These are phyloP conservation scores for Pangasius djambal DNA, from an alignment of 2,797 vertebrate genomes.

Conservation along the genomic window DNA sequence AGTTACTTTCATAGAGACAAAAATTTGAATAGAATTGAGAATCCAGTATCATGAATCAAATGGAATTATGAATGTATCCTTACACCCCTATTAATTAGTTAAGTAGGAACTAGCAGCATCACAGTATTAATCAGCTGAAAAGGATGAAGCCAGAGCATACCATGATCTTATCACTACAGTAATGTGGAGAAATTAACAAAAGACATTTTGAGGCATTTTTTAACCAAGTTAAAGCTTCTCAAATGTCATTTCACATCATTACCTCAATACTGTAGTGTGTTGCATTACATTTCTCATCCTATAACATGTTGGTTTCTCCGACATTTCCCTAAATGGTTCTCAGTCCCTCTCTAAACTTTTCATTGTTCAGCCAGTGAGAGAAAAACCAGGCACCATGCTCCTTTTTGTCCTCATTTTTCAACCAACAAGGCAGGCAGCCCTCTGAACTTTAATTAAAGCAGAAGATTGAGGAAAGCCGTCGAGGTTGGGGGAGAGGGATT, in stretches of 20 bases:
- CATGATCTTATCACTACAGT: not conserved
- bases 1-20: no score
- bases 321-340: not conserved
- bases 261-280: not conserved
- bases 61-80: not conserved
- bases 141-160: not conserved
- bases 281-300: not conserved
- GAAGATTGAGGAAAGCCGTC: conserved; percentile 31
- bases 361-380: not conserved
- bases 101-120: not conserved
- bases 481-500: conserved; percentile 22
- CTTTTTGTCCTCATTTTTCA: not conserved
- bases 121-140: not conserved
- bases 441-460: conserved; percentile 50
- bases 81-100: not conserved
- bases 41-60: not conserved
- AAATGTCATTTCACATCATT: not conserved
- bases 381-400: not conserved
- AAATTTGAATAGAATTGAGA: not conserved
- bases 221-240: not conserved
- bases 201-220: not conserved
- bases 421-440: conserved; percentile 15
- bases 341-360: not conserved
- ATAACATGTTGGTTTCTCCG: not conserved
- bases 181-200: not conserved